phyloP scores from a whole-genome alignment of 2,113 vertebrate genomes.

The Heterotilapia buettikoferi region DNA sequence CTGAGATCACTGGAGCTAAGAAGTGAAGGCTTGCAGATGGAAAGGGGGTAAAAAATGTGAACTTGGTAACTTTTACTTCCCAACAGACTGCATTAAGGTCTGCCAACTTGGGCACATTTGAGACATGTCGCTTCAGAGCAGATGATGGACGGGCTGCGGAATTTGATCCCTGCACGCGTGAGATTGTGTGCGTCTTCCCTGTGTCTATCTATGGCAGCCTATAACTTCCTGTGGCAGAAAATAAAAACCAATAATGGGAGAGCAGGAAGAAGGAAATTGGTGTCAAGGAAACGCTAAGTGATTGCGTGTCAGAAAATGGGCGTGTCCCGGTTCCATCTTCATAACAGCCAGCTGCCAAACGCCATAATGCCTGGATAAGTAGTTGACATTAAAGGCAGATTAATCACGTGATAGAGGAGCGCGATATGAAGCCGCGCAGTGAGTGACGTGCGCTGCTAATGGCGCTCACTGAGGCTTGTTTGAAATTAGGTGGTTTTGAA shows the following conservation, averaged over 20 bases:
- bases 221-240: slow-evolving; percentile 35
- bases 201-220: background rate
- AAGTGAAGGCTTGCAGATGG: background rate
- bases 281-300: slow-evolving; percentile 30
- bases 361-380: background rate
- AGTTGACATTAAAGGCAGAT: background rate
- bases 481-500: background rate
- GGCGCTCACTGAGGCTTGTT: background rate
- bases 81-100: slow-evolving; percentile 19
- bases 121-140: slow-evolving; percentile 17
- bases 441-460: background rate
- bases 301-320: slow-evolving; percentile 40
- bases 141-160: background rate
- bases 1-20: background rate
- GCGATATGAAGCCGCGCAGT: background rate
- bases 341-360: slow-evolving; percentile 1
- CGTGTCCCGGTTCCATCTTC: slow-evolving; percentile 1
- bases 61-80: background rate
- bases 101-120: slow-evolving; percentile 1
- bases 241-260: slow-evolving; percentile 25
- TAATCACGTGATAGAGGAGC: background rate
- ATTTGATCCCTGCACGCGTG: background rate
- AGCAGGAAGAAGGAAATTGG: slow-evolving; percentile 49
- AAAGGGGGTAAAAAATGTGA: background rate
- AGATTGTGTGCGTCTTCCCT: background rate